A percentile compares a stretch with the other conserved stretches of the same genome.
These are phyloP conservation scores for Zeuzera pyrina DNA, from an alignment of 2,888 invertebrate species.

Conservation along the genomic window DNA sequence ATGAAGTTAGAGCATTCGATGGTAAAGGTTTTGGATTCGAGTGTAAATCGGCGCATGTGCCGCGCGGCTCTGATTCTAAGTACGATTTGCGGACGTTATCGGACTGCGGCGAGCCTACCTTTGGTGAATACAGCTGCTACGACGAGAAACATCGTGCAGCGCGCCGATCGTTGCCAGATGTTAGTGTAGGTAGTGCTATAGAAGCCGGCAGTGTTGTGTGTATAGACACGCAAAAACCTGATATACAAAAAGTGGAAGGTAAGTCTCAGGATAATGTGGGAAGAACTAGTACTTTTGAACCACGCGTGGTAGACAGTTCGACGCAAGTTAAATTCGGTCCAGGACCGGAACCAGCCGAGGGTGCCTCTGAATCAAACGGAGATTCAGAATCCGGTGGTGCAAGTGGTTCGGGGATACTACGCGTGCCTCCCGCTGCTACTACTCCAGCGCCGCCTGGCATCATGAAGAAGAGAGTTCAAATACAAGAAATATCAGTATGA, in stretches of 20 bases:
- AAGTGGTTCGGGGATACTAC: slow-evolving; percentile 59
- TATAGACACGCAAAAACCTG: slow-evolving; percentile 64
- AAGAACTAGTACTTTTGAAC: slow-evolving; percentile 64
- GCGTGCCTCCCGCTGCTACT: slow-evolving; percentile 50
- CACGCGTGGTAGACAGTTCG: slow-evolving; percentile 64
- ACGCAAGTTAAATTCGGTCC: slow-evolving; percentile 68
- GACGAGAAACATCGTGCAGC: slow-evolving; percentile 74
- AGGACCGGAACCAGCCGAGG: slow-evolving; percentile 50
- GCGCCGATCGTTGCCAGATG: slow-evolving; percentile 74
- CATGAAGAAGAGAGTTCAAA: slow-evolving; percentile 92
- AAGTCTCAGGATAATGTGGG: slow-evolving; percentile 44
- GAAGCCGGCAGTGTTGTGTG: slow-evolving; percentile 71
- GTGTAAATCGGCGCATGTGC: slow-evolving; percentile 71
- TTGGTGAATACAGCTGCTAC: slow-evolving; percentile 79
- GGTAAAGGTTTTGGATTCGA: slow-evolving; percentile 72
- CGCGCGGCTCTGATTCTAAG: slow-evolving; percentile 55
- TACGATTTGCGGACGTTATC: slow-evolving; percentile 66
- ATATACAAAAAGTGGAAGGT: slow-evolving; percentile 62
- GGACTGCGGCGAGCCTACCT: slow-evolving; percentile 67
- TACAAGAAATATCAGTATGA: slow-evolving; percentile 94
- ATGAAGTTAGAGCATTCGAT: slow-evolving; percentile 66
- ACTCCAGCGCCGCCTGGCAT: slow-evolving; percentile 81
- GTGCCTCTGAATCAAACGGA: slow-evolving; percentile 51
- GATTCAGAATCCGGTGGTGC: slow-evolving; percentile 57
- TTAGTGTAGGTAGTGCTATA: slow-evolving; percentile 75